These are phyloP conservation scores for Oligia fasciuncula DNA, from an alignment of 2,888 invertebrate genomes.

Conservation along the genomic window DNA sequence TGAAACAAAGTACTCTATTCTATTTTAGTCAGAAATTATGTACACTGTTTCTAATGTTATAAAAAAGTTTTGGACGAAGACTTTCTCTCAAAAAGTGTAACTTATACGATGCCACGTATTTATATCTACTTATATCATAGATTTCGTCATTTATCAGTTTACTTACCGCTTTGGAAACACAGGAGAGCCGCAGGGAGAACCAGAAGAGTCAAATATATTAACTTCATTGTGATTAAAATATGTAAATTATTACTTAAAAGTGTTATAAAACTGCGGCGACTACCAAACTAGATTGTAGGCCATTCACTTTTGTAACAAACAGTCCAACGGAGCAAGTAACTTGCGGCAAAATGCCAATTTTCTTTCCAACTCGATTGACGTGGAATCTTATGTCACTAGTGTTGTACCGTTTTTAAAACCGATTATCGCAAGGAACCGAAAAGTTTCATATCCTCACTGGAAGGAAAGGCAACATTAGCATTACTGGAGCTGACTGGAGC, in stretches of 20 bases:
- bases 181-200: constrained; percentile 93
- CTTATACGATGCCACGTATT: constrained; percentile 86
- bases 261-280: constrained; percentile 71
- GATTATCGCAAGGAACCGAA: constrained; percentile 31
- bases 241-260: constrained; percentile 68
- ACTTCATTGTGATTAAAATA: constrained; percentile 91
- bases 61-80: constrained; percentile 25
- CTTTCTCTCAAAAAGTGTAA: constrained; percentile 78
- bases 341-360: constrained; percentile 85
- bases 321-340: constrained; percentile 79
- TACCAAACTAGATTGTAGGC: constrained; percentile 77
- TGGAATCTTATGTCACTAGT: constrained; percentile 88
- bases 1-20: not conserved
- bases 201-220: constrained; percentile 91
- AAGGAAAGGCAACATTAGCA: not conserved
- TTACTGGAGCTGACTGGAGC: not conserved
- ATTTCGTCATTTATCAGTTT: constrained; percentile 71
- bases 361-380: constrained; percentile 90
- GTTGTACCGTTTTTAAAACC: constrained; percentile 66
- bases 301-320: constrained; percentile 85
- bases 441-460: not conserved
- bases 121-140: constrained; percentile 65
- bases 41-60: not conserved
- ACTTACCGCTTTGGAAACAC: constrained; percentile 93
- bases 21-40: not conserved